A percentile compares a stretch with the other conserved stretches of the same genome.
Conservation (phyloP, 2,888 invertebrate species). For the Anodontia alba region DNA sequence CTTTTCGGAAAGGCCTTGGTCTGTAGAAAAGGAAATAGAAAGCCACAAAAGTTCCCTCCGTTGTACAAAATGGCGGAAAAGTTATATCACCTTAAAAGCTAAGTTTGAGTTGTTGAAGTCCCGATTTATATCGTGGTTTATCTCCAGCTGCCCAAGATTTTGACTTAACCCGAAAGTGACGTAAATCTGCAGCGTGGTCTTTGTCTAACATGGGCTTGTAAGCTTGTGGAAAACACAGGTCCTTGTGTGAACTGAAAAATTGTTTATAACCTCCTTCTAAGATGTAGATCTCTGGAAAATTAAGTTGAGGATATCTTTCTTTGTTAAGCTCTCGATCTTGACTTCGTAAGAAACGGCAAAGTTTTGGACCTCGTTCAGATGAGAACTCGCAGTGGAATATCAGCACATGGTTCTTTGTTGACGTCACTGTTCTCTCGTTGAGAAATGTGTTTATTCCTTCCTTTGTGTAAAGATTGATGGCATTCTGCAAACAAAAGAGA, state of each 20-base stretch:
- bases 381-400: constrained; percentile 2
- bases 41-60: neutral
- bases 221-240: constrained; percentile 38
- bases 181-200: constrained; percentile 44
- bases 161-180: constrained; percentile 61
- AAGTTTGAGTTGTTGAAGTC: neutral
- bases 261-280: constrained; percentile 27
- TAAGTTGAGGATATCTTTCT: constrained; percentile 28
- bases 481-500: neutral
- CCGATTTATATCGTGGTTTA: neutral
- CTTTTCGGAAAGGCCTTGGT: neutral
- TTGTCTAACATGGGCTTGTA: constrained; percentile 62
- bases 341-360: constrained; percentile 24
- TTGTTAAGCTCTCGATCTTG: constrained; percentile 28
- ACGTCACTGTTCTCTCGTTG: neutral
- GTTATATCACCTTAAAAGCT: neutral
- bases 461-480: neutral
- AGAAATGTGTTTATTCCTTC: neutral
- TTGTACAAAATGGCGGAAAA: neutral
- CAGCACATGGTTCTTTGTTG: neutral
- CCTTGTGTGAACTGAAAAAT: constrained; percentile 23
- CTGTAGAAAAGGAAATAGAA: neutral
- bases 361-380: neutral
- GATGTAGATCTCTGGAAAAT: constrained; percentile 29
- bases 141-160: constrained; percentile 57